Percentiles rank a stretch among this genome's conserved stretches.
Conservation (phyloP, 2,113 vertebrate species). For the Python bivittatus region DNA sequence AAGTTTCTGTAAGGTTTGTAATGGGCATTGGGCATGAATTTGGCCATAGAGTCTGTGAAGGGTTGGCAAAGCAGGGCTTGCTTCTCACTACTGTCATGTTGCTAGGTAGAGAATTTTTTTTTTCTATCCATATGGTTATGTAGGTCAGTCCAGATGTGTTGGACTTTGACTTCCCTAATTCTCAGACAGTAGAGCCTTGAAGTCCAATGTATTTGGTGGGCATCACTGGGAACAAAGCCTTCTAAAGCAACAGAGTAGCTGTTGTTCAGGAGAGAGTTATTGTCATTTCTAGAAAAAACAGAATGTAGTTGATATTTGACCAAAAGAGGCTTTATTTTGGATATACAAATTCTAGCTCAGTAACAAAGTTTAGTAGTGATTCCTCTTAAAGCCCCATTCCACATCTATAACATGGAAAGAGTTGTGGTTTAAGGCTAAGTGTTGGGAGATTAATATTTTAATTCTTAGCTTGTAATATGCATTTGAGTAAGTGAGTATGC, state of each 20-base stretch:
- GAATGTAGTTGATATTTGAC: neutral
- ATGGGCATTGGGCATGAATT: neutral
- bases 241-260: neutral
- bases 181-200: neutral
- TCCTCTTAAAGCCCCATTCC: neutral
- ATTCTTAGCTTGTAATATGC: neutral
- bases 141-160: neutral
- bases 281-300: neutral
- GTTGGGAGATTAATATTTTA: neutral
- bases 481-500: neutral
- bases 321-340: neutral
- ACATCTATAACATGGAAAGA: neutral
- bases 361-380: neutral
- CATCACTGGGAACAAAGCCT: neutral
- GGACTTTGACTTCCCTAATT: neutral
- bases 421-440: neutral
- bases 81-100: neutral
- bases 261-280: too few relatives aligned
- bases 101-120: neutral
- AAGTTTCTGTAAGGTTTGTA: conserved; percentile 6
- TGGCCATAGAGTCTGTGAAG: neutral
- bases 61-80: neutral
- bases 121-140: neutral
- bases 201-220: neutral
- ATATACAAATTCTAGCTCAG: neutral